These are phyloP conservation scores for Agapostemon virescens DNA, from an alignment of 2,888 invertebrate genomes.

Conservation along the genomic window DNA sequence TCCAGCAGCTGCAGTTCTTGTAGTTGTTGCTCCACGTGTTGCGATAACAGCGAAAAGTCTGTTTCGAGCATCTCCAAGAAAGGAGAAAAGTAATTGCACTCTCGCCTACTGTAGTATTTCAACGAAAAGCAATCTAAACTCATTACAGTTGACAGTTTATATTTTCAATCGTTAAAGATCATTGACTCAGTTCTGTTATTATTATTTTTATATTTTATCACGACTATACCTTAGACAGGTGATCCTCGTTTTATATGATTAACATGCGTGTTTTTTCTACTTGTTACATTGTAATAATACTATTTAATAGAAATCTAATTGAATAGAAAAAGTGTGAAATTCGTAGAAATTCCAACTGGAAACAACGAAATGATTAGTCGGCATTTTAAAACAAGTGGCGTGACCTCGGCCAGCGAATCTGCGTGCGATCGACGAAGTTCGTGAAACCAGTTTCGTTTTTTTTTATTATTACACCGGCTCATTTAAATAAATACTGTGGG, in stretches of 20 bases:
- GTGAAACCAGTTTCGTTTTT: not conserved
- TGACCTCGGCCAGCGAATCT: not conserved
- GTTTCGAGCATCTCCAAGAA: not conserved
- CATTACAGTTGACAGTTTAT: not conserved
- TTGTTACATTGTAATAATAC: not conserved
- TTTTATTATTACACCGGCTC: not conserved
- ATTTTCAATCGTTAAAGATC: not conserved
- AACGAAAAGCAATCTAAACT: not conserved
- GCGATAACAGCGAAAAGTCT: not conserved
- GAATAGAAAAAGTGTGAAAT: not conserved
- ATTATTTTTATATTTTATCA: not conserved
- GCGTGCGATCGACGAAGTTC: not conserved
- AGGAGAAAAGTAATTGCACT: not conserved
- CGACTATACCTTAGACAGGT: not conserved
- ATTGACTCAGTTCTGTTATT: not conserved
- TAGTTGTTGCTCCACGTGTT: not conserved
- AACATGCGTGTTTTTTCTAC: not conserved
- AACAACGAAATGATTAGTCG: not conserved
- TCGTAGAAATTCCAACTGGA: not conserved
- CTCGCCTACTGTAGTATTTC: not conserved
- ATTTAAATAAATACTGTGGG: constrained; percentile 17
- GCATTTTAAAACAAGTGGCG: not conserved
- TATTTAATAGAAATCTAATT: not conserved
- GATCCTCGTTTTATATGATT: not conserved
- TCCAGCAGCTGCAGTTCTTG: constrained; percentile 7